Conservation (phyloP, 53 echinoderm and acorn worm species). For the Zoroaster sp. region DNA sequence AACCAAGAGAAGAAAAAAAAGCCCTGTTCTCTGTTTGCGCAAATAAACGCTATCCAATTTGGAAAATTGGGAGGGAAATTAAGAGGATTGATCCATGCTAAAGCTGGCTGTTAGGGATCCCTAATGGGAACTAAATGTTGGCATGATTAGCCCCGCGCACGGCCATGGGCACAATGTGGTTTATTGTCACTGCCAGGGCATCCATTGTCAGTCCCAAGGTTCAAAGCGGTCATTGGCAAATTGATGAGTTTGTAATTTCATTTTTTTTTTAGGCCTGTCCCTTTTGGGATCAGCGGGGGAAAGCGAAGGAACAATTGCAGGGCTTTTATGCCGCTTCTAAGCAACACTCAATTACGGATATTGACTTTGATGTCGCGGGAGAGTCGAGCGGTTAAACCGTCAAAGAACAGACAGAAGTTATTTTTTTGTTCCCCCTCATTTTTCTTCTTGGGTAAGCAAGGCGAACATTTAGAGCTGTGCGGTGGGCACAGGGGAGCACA, state of each 20-base stretch:
- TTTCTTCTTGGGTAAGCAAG: not conserved
- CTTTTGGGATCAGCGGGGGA: constrained; percentile 5
- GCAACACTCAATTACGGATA: constrained; percentile 53
- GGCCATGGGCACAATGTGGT: constrained; percentile 11
- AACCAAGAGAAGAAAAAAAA: not conserved
- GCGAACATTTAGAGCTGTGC: constrained; percentile 10
- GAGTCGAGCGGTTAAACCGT: constrained; percentile 14
- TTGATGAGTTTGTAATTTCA: constrained; percentile 51
- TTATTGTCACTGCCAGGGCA: not conserved
- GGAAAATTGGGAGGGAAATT: constrained; percentile 48
- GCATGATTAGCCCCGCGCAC: constrained; percentile 21
- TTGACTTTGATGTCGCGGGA: constrained; percentile 47
- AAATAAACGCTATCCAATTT: constrained; percentile 66
- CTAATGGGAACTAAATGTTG: constrained; percentile 52
- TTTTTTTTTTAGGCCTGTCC: constrained; percentile 23
- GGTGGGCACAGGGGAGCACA: constrained; percentile 8
- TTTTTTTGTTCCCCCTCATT: not conserved
- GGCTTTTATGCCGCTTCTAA: constrained; percentile 14
- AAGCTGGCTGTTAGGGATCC: constrained; percentile 7
- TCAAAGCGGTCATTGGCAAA: constrained; percentile 44
- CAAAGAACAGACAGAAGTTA: constrained; percentile 5
- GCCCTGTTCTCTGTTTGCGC: constrained; percentile 24
- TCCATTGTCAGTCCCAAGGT: constrained; percentile 33
- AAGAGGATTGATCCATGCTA: constrained; percentile 45
- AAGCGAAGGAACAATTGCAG: constrained; percentile 10